Percentiles rank a stretch among this genome's conserved stretches.
These are phyloP conservation scores for Patiria pectinifera DNA, from an alignment of 53 echinoderm and acorn worm species.

Conservation along the genomic window DNA sequence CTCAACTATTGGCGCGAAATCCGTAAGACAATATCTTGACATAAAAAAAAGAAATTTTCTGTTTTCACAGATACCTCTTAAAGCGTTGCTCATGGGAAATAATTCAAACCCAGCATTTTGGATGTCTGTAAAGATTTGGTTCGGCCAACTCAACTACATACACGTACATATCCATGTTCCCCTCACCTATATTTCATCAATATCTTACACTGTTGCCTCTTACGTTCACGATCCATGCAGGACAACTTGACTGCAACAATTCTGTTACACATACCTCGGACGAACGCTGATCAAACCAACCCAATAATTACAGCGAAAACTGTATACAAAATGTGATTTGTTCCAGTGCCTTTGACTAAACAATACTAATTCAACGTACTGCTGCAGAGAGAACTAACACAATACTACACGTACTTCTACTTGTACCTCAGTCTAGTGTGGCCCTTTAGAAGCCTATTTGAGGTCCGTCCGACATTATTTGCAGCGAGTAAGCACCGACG, in stretches of 20 bases:
- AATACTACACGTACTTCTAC: background rate
- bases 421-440: background rate
- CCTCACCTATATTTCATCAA: background rate
- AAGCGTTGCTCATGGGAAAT: too few relatives aligned
- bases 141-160: background rate
- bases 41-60: too few relatives aligned
- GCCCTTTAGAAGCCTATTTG: slow-evolving; percentile 28
- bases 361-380: background rate
- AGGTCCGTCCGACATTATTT: slow-evolving; percentile 59
- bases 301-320: background rate
- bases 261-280: background rate
- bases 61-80: too few relatives aligned
- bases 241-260: background rate
- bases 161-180: too few relatives aligned
- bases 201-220: background rate
- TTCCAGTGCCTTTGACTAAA: background rate
- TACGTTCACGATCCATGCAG: background rate
- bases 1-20: too few relatives aligned
- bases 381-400: background rate
- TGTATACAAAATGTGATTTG: background rate
- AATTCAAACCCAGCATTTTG: too few relatives aligned
- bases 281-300: too few relatives aligned
- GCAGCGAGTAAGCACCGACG: slow-evolving; percentile 87
- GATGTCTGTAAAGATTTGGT: too few relatives aligned
- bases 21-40: too few relatives aligned